Evolutionary conservation across 2,888 invertebrate genomes (phyloP).

Genomic region (Antheraea assamensis): DNA sequence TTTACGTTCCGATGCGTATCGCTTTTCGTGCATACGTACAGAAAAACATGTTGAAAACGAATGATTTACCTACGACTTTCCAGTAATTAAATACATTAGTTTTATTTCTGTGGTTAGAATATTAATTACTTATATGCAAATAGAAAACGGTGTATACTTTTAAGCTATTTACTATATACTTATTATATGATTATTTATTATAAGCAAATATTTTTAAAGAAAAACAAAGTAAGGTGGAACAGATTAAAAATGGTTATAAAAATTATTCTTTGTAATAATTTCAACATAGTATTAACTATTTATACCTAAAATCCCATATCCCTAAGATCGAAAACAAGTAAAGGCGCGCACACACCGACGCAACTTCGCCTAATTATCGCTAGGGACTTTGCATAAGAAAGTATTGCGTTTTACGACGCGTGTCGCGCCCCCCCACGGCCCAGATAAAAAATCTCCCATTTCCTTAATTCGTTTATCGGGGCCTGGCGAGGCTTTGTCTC

Average conservation of each 20-base stretch:
- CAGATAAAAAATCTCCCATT: conserved; percentile 83
- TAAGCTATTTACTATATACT: neutral
- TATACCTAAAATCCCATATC: neutral
- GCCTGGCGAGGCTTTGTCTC: conserved; percentile 78
- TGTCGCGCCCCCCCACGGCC: conserved; percentile 66
- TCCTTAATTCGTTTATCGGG: conserved; percentile 83
- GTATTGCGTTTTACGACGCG: conserved; percentile 82
- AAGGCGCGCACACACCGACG: conserved; percentile 62
- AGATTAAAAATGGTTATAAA: too few relatives aligned
- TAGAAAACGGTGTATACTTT: neutral
- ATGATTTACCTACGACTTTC: neutral
- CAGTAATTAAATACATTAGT: neutral
- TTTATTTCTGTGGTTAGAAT: neutral
- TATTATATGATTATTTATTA: too few relatives aligned
- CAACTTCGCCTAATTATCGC: conserved; percentile 76
- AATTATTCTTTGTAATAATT: neutral
- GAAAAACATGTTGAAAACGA: neutral
- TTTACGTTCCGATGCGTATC: conserved; percentile 21
- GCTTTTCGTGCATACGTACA: conserved; percentile 25
- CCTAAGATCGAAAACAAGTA: conserved; percentile 72
- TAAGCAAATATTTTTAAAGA: too few relatives aligned
- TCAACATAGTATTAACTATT: neutral
- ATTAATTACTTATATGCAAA: neutral
- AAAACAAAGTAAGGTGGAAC: too few relatives aligned
- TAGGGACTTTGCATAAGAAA: conserved; percentile 81